Evolutionary conservation across 2,797 vertebrate genomes (phyloP), one percentile per base, ranked within the genome.

Genomic region (Poeciliopsis turneri): DNA sequence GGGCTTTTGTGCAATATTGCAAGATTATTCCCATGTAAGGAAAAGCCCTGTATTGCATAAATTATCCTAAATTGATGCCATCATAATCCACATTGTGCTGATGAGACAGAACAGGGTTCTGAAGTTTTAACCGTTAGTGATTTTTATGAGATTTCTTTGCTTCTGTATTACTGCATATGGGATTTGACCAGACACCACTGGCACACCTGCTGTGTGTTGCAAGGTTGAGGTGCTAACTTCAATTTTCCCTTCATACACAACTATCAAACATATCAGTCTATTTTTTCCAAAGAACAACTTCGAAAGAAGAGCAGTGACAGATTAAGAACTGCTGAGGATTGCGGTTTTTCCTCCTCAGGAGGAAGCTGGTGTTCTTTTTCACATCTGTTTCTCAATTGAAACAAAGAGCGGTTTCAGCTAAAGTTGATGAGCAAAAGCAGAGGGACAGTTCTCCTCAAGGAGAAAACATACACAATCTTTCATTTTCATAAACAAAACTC

Each of bases 321-420:
- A 70, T 45, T n/a, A 28, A 45, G 68, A 70, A 70, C 23, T 45
- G 36, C 9, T 68, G 36, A 68, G 36, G 36, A 41, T 25, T 10
- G 5, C 3, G 6, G 1, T 25, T 68, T 68, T 12, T 68, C 39
- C 25, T 25, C 64, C 64, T n/a, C 23, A 45, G 45, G 39, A 45
- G 39, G 2, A 70, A 70, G n/a, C 12, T n/a, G 41, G 41, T 70
- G 41, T 43, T 68, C 36, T 25, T 25, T 25, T 68, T 20, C 36
- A 39, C 36, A 68, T 68, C 36, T 68, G 64, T 68, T 68, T 68
- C 30, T 68, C 20, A 68, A 68, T 68, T 25, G 25, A n/a, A 45
- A 69, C 66, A 69, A 69, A 69, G 66, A 43, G 68, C 41, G 2
- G 25, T 70, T 45, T 70, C 41, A 43, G 68, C 68, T 45, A n/a